A percentile compares a stretch with the other conserved stretches of the same genome.
Conservation (phyloP, 2,797 vertebrate genomes). For the Nothura maculosa region DNA sequence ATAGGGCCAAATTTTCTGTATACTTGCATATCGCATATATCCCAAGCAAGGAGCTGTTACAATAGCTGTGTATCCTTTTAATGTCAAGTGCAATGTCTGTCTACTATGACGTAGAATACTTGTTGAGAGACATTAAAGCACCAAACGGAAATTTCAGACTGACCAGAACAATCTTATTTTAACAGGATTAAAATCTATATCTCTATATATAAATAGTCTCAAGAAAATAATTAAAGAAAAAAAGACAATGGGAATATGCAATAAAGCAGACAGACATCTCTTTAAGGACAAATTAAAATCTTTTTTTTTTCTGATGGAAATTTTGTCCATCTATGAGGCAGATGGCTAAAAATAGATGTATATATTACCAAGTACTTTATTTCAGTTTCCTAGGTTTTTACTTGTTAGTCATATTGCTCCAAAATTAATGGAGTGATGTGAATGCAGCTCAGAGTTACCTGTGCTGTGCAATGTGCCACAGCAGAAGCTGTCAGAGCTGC, state of each 20-base stretch:
- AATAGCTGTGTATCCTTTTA: conserved; percentile 9
- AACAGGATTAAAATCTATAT: neutral
- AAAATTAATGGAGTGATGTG: neutral
- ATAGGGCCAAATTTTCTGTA: conserved; percentile 41
- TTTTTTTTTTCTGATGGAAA: neutral
- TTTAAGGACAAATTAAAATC: neutral
- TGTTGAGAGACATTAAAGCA: conserved; percentile 6
- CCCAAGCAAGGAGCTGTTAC: conserved; percentile 12
- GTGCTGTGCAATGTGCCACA: neutral
- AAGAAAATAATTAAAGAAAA: neutral
- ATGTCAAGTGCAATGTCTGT: conserved; percentile 45
- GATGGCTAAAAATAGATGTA: neutral
- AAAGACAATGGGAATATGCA: neutral
- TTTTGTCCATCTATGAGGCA: neutral
- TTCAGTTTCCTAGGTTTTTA: neutral
- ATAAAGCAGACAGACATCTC: neutral
- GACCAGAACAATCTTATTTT: neutral
- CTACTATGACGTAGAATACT: conserved; percentile 28
- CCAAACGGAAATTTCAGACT: conserved; percentile 37
- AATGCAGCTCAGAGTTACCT: neutral
- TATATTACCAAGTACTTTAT: neutral
- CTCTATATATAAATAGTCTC: neutral
- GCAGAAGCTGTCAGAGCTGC: neutral
- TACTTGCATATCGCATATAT: neutral
- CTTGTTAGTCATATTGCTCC: neutral